Percentiles rank a stretch among this genome's conserved stretches.
Conservation (phyloP, 2,797 vertebrate genomes). For the Coranthus polyacanthus region DNA sequence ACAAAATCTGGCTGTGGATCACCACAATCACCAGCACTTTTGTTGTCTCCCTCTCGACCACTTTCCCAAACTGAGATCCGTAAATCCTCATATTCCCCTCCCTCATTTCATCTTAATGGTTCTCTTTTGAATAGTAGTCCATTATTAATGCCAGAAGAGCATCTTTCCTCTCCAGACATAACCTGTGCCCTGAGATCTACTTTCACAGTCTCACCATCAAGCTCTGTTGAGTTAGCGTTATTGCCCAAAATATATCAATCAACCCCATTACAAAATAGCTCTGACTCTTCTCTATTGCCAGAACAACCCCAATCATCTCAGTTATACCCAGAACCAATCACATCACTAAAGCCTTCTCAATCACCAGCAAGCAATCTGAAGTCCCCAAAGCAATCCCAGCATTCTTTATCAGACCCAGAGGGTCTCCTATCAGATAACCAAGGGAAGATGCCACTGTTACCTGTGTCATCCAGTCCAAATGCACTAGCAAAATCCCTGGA, state of each 20-base stretch:
- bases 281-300: slow-evolving; percentile 31
- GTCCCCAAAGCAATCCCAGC: slow-evolving; percentile 49
- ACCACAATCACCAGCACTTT: slow-evolving; percentile 5
- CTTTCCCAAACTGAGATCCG: slow-evolving; percentile 32
- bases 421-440: slow-evolving; percentile 39
- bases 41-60: slow-evolving; percentile 28
- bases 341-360: slow-evolving; percentile 38
- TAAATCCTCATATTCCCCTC: slow-evolving; percentile 11
- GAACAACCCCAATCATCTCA: slow-evolving; percentile 32
- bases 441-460: slow-evolving; percentile 30
- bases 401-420: slow-evolving; percentile 33
- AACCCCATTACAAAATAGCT: slow-evolving; percentile 30
- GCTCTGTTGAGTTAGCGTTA: slow-evolving; percentile 44
- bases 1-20: slow-evolving; percentile 39
- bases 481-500: slow-evolving; percentile 2
- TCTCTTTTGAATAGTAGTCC: slow-evolving; percentile 11
- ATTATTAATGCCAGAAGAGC: slow-evolving; percentile 16
- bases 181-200: slow-evolving; percentile 58
- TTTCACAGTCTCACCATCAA: slow-evolving; percentile 55
- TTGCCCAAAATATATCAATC: slow-evolving; percentile 55
- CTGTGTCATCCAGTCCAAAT: slow-evolving; percentile 16
- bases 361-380: slow-evolving; percentile 45
- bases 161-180: slow-evolving; percentile 28
- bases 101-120: slow-evolving; percentile 14
- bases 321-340: slow-evolving; percentile 40